Base-by-base conservation (phyloP, 2,113 vertebrate species). In the Ammodramus savannarum region DNA sequence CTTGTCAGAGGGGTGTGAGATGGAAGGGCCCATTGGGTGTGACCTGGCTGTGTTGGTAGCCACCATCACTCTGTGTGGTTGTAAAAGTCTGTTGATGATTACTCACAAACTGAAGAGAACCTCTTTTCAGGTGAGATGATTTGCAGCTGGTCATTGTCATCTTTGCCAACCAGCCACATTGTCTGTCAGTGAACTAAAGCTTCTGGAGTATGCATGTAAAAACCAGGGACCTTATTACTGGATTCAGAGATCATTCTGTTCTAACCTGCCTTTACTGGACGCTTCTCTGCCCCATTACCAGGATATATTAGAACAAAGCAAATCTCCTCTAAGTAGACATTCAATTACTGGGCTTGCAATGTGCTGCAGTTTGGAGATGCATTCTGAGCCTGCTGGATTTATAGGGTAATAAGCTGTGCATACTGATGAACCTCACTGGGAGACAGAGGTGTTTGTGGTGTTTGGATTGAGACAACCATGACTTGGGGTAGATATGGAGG, bases 271-370 rank as follows among this genome's bases (percentile, higher is more conserved):
- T 91, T 91, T 78, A 66, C 92, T 65, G 73, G 58, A 39, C 19
- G 91, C 43, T 87, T 13, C 79, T 94, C 85, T 91, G 66, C 85
- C 80, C 73, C 66, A 69, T 95, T 93, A 87, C 39, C 65, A 58
- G 63, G 59, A 46, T 73, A 11, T 90, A 81, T 76, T 59, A 93
- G 91, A 65, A 79, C 66, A 82, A 87, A 94, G 80, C 63, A 78
- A 92, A 92, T 75, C 59, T 89, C 66, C 32, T 93, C 65, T 66
- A 89, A 93, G 80, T 25, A 95, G 69, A 67, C 67, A 54, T 95
- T 93, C 95, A 92, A 57, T 92, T 96, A 91, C 68, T 1, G 10
- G 68, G 34, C 51, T 81, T 80, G 71, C 68, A 43, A 7, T 29
- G 61, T 27, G 4, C 26, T 66, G 83, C 63, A 89, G 51, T 87